phyloP scores from a whole-genome alignment of 2,113 vertebrate species.

The Scolopax mira region DNA sequence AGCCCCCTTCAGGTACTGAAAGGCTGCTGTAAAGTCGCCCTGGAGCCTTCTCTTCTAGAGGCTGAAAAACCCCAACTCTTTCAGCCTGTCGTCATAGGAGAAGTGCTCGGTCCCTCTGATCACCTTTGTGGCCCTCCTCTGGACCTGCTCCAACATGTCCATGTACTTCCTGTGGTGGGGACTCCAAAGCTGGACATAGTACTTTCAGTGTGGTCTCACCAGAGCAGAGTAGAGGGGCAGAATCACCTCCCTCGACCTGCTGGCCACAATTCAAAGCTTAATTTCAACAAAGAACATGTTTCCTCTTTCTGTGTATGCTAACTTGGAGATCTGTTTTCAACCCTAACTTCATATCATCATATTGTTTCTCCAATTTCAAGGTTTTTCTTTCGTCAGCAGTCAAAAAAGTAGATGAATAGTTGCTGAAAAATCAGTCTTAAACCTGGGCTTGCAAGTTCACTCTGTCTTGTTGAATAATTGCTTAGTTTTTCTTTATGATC shows the following conservation, averaged over 20 bases:
- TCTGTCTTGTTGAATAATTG: not conserved
- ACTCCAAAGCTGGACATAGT: not conserved
- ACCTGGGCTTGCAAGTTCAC: not conserved
- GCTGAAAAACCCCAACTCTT: not conserved
- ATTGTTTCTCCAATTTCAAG: not conserved
- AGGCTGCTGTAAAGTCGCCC: not conserved
- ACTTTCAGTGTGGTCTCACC: not conserved
- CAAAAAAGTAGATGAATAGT: not conserved
- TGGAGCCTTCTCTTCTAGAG: not conserved
- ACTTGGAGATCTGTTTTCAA: not conserved
- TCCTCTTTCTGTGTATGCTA: not conserved
- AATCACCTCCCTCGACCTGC: not conserved
- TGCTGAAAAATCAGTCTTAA: not conserved
- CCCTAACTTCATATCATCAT: not conserved
- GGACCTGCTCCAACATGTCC: not conserved
- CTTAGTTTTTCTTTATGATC: not conserved
- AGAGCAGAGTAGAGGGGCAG: not conserved
- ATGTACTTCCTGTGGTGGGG: not conserved
- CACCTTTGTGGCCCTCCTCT: not conserved
- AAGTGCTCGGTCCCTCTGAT: not conserved
- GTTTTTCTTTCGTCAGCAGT: not conserved
- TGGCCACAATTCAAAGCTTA: not conserved
- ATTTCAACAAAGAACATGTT: not conserved
- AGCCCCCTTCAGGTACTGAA: not conserved
- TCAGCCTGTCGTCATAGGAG: not conserved